phyloP scores from a whole-genome alignment of 2,888 invertebrate genomes.

The Polia nebulosa region DNA sequence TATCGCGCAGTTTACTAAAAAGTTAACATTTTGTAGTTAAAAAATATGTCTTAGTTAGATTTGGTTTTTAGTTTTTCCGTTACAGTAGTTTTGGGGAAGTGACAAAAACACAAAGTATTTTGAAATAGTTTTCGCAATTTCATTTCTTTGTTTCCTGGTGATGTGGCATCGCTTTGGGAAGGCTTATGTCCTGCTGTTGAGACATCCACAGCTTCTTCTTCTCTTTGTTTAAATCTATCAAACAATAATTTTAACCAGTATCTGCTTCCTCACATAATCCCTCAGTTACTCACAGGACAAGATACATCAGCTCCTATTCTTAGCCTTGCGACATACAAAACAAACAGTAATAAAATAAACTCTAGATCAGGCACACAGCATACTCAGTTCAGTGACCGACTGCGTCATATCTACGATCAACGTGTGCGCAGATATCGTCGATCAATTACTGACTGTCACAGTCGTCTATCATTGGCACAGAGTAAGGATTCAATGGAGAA shows the following conservation, averaged over 20 bases:
- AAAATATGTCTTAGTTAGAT: constrained; percentile 14
- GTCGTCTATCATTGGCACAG: constrained; percentile 69
- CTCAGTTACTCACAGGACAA: background rate
- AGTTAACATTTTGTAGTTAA: constrained; percentile 2
- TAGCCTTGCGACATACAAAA: constrained; percentile 27
- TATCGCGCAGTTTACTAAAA: constrained; percentile 24
- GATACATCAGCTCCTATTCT: constrained; percentile 29
- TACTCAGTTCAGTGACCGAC: constrained; percentile 63
- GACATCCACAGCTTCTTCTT: too few species aligned
- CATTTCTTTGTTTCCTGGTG: background rate
- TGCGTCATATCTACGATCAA: constrained; percentile 58
- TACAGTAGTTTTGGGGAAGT: background rate
- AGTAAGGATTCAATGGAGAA: constrained; percentile 22
- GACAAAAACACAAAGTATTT: background rate
- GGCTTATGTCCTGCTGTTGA: too few species aligned
- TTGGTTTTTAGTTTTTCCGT: background rate
- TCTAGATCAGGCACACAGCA: constrained; percentile 48
- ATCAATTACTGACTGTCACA: constrained; percentile 81
- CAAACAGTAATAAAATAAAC: constrained; percentile 50
- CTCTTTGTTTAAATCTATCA: background rate
- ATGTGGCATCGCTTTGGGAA: too few species aligned
- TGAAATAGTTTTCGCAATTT: background rate
- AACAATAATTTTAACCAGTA: too few species aligned
- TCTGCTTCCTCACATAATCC: background rate
- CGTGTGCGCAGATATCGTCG: constrained; percentile 74